These are phyloP conservation scores for Theocolax elegans DNA, from an alignment of 1,140 invertebrate genomes.

Conservation along the genomic window DNA sequence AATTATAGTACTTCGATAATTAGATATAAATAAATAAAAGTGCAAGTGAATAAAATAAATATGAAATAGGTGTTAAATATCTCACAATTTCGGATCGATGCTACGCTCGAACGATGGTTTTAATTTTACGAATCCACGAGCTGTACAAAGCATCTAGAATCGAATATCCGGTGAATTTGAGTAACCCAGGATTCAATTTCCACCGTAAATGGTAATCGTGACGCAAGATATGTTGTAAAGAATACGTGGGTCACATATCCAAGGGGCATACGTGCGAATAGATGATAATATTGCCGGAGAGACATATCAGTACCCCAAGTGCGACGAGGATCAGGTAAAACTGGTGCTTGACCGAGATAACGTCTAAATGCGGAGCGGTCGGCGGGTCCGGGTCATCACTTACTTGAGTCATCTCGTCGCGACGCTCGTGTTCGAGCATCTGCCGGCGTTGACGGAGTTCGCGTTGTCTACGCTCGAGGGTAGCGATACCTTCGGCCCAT, in stretches of 20 bases:
- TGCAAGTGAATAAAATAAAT: no score
- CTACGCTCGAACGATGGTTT: no score
- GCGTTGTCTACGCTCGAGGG: constrained; percentile 63
- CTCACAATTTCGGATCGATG: no score
- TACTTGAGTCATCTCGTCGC: constrained; percentile 69
- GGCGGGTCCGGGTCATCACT: constrained; percentile 62
- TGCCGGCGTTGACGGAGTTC: constrained; percentile 64
- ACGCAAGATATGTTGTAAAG: no score
- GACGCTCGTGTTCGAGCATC: constrained; percentile 65
- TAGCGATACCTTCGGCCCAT: constrained; percentile 64
- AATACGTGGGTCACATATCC: constrained; percentile 60
- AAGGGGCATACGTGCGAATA: constrained; percentile 66
- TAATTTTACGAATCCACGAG: no score
- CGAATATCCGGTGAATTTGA: no score
- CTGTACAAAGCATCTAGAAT: no score
- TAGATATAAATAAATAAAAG: no score
- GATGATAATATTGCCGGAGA: constrained; percentile 68
- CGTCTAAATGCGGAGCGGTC: constrained; percentile 55
- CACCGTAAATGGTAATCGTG: no score
- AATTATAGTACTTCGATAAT: no score
- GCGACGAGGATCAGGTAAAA: constrained; percentile 65
- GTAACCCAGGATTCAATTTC: no score
- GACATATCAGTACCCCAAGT: constrained; percentile 65
- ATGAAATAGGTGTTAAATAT: no score
- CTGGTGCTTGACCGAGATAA: constrained; percentile 64